Evolutionary conservation across 2,797 vertebrate genomes (phyloP).

Genomic region (Emys orbicularis): DNA sequence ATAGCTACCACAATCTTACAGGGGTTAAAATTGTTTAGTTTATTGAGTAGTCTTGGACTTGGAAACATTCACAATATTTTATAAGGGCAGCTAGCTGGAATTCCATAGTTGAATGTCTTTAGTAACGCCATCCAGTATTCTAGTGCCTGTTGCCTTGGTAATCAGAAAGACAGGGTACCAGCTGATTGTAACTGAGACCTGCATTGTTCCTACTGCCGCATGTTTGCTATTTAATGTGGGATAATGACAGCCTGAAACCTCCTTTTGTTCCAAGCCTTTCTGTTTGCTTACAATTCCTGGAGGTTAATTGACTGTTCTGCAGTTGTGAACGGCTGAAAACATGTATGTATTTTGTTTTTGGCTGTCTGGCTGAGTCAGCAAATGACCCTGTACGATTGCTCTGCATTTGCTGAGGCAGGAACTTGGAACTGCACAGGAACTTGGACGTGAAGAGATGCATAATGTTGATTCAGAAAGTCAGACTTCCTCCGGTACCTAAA

Average conservation of each 20-base stretch:
- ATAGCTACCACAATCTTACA: background rate
- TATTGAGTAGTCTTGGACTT: conserved; percentile 26
- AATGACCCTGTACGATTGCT: background rate
- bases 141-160: conserved; percentile 6
- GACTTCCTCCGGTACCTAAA: background rate
- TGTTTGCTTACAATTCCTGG: background rate
- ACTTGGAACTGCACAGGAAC: background rate
- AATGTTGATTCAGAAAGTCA: background rate
- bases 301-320: fast-evolving
- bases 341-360: fast-evolving
- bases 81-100: background rate
- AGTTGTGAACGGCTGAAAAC: background rate
- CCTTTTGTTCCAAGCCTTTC: background rate
- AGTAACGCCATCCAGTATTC: conserved; percentile 27
- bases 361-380: background rate
- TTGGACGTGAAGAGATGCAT: background rate
- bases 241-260: background rate
- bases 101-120: conserved; percentile 23
- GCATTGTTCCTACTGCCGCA: background rate
- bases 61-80: conserved; percentile 1
- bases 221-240: background rate
- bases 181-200: background rate
- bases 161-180: background rate
- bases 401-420: background rate
- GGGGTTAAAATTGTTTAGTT: background rate